Evolutionary conservation across 1,140 invertebrate genomes (phyloP).

Genomic region (Trichonephila clavata): DNA sequence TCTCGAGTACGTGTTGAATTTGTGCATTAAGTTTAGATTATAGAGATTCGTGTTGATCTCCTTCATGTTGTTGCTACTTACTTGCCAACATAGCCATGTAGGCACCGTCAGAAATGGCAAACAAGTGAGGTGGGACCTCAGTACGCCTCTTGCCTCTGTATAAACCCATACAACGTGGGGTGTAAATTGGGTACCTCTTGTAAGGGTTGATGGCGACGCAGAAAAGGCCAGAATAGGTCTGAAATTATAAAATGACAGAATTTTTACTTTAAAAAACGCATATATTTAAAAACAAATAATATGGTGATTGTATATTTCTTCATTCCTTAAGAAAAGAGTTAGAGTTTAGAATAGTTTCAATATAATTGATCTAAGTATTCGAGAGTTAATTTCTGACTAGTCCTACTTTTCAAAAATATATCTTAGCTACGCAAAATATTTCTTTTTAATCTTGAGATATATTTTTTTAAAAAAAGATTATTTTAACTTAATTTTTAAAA

Average conservation of each 20-base stretch:
- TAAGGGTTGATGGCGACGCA: constrained; percentile 99
- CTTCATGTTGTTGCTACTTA: constrained; percentile 82
- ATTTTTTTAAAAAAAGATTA: no score
- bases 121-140: constrained; percentile 99
- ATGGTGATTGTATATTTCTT: not conserved
- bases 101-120: constrained; percentile 99
- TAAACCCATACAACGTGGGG: constrained; percentile 95
- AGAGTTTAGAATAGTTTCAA: no score
- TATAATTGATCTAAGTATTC: no score
- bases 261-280: not conserved
- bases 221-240: constrained; percentile 99
- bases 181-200: constrained; percentile 99
- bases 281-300: no score
- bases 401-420: no score
- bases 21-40: no score
- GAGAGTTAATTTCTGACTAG: no score
- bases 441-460: no score
- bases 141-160: constrained; percentile 99
- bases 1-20: no score
- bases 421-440: no score
- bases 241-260: constrained; percentile 77
- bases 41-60: not conserved
- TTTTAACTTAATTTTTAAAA: no score
- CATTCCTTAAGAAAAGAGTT: no score
- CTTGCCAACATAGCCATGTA: constrained; percentile 99